These are phyloP conservation scores for Monodelphis domestica DNA, from an alignment of 2,797 vertebrate species.

Conservation along the genomic window DNA sequence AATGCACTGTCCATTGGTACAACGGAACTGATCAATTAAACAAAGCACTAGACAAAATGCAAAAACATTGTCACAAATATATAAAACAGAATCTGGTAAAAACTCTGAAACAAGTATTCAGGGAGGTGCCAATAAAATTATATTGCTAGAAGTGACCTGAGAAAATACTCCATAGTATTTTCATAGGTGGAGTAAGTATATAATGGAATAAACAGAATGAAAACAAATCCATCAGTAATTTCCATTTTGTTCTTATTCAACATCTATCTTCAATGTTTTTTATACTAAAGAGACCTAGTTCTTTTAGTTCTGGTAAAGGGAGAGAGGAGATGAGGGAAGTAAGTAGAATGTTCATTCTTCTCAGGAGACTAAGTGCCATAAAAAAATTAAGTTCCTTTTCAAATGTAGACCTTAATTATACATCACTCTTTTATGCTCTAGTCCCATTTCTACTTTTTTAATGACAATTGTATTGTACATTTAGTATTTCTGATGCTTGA, in stretches of 20 bases:
- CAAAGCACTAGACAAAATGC: constrained; percentile 88
- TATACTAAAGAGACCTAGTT: constrained; percentile 10
- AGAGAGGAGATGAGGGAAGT: constrained; percentile 14
- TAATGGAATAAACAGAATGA: neutral
- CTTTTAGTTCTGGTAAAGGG: neutral
- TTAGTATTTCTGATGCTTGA: neutral
- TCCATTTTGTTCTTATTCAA: constrained; percentile 46
- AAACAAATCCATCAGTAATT: constrained; percentile 14
- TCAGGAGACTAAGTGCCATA: constrained; percentile 12
- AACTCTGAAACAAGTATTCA: constrained; percentile 43
- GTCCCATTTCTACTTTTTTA: constrained; percentile 13
- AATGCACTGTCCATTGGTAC: constrained; percentile 94
- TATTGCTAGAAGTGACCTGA: constrained; percentile 36
- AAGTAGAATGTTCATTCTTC: neutral
- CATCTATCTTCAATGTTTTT: constrained; percentile 15
- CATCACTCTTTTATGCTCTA: neutral
- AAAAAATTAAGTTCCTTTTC: constrained; percentile 23
- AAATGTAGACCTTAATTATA: neutral
- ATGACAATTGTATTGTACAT: constrained; percentile 35
- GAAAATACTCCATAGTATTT: constrained; percentile 46
- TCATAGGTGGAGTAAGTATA: constrained; percentile 11
- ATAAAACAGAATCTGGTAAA: constrained; percentile 40
- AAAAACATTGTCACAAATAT: constrained; percentile 46
- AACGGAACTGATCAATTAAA: constrained; percentile 93
- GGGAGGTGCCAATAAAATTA: constrained; percentile 33